A percentile compares a stretch with the other conserved stretches of the same genome.
Evolutionary conservation across 2,797 vertebrate species (phyloP).

Genomic region (Gambelia wislizenii): DNA sequence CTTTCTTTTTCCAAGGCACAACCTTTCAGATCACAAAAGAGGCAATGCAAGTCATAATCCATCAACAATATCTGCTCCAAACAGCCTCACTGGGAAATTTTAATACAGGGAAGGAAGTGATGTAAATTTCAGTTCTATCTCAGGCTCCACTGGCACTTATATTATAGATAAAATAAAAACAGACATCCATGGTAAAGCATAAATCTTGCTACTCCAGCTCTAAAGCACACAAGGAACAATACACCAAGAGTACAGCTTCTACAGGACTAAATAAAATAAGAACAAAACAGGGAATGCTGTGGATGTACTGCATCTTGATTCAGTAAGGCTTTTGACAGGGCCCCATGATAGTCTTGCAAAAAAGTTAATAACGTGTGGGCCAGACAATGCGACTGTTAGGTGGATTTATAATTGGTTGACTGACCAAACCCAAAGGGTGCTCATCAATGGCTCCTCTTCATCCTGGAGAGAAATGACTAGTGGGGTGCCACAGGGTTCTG

Average conservation of each 20-base stretch:
- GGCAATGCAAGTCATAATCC: slow-evolving; percentile 42
- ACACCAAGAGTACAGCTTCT: neutral
- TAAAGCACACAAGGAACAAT: rapidly evolving
- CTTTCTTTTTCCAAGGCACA: slow-evolving; percentile 10
- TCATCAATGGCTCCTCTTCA: no score
- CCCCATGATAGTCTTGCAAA: no score
- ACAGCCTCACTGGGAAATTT: slow-evolving; percentile 38
- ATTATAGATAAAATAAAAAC: slow-evolving; percentile 9
- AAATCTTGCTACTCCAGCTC: neutral
- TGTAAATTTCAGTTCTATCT: slow-evolving; percentile 34
- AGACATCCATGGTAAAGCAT: neutral
- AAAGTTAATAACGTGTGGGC: no score
- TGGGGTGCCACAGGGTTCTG: no score
- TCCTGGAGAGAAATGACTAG: no score
- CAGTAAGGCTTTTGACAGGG: no score
- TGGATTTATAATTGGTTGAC: no score
- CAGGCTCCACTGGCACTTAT: neutral
- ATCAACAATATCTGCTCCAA: slow-evolving; percentile 58
- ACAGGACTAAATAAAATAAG: neutral
- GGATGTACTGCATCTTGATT: no score
- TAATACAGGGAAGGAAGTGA: slow-evolving; percentile 21
- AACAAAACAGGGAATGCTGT: no score
- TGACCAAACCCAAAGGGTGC: no score
- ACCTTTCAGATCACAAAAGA: slow-evolving; percentile 26
- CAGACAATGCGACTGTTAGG: no score